Evolutionary conservation across 2,888 invertebrate genomes (phyloP), one percentile per base, ranked within the genome.

Genomic region (Galerucella nymphaeae): DNA sequence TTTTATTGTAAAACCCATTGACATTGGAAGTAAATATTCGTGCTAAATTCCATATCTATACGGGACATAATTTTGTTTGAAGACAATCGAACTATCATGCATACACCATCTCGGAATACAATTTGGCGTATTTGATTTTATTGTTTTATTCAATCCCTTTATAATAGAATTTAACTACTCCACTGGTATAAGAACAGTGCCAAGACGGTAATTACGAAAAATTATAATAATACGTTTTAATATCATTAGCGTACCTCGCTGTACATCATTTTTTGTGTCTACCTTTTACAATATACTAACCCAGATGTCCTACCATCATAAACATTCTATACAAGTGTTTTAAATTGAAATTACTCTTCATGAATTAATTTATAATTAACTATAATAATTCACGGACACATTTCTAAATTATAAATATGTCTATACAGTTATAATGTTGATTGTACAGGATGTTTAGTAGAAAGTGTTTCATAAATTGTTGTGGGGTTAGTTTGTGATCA

Each of bases 181-280:
- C 66, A 66, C 58, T 71, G 71, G 14, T 23, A 41, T 14, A 38
- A 67, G 45, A 67, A 45, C 38, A 67, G 50, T 67, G 45, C 59
- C 48, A 75, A 79, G 79, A 81, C 79, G 76, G 81, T 83, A 84
- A 84, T 84, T 84, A 83, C 79, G 82, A 83, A 83, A 82, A 82
- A 83, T 84, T 82, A 82, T 78, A 79, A 80, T 81, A 82, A 82
- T 82, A 79, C 79, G 78, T 79, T 76, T 77, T 78, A 68, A 73
- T 72, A 76, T 78, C 77, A 75, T 75, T 71, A 75, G 66, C 69
- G 66, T 73, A 63, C 70, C 23, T 66, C 71, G 53, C 71, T 50
- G 59, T 45, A 45, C 57, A 53, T 71, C 66, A 18, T 41, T 74
- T 64, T 72, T 71, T 74, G 70, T 62, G 48, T 55, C 48, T 55